Evolutionary conservation across 2,888 invertebrate genomes (phyloP), one percentile per base, ranked within the genome.

Genomic region (Hydriomena furcata): DNA sequence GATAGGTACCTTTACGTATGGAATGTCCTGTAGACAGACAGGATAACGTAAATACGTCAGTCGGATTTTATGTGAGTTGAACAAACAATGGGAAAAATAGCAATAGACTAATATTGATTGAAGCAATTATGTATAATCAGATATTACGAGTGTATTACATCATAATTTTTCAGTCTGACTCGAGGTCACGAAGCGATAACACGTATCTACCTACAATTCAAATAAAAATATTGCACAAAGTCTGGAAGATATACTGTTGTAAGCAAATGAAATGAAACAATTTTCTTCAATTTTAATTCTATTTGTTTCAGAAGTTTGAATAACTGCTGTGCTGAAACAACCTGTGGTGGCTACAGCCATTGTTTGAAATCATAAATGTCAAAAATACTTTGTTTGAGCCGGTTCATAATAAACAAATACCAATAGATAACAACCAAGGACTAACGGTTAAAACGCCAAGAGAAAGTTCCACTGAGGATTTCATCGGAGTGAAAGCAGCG

Each of bases 391-490:
- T n/a, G n/a, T n/a, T n/a, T n/a, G n/a, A n/a, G n/a, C n/a, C n/a
- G n/a, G 28, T 2, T 30, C 2, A 12, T 30, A 7, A 11, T 23
- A 1, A 13, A 4, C 7, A 31, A 12, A 31, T 13, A 10, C 7
- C 11, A 53, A 60, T 65, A 62, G 60, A 62, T 55, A 61, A 44
- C 52, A 62, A 52, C 44, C 60, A 62, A 79, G 77, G 76, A 77
- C 74, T 88, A 89, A 85, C 89, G 85, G 89, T 86, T 70, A 54
- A 71, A 79, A 74, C 77, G 79, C 61, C 72, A 69, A 76, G 89
- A 84, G 89, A 89, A 89, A 90, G 90, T 88, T 85, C 73, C 60
- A 76, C 74, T 53, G 81, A 82, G 78, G 77, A 82, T 82, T 75
- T 74, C 75, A 80, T 63, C 71, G 64, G 69, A 82, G 87, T 86